Evolutionary conservation across 2,888 invertebrate genomes (phyloP).

Genomic region (Sympetrum striolatum): DNA sequence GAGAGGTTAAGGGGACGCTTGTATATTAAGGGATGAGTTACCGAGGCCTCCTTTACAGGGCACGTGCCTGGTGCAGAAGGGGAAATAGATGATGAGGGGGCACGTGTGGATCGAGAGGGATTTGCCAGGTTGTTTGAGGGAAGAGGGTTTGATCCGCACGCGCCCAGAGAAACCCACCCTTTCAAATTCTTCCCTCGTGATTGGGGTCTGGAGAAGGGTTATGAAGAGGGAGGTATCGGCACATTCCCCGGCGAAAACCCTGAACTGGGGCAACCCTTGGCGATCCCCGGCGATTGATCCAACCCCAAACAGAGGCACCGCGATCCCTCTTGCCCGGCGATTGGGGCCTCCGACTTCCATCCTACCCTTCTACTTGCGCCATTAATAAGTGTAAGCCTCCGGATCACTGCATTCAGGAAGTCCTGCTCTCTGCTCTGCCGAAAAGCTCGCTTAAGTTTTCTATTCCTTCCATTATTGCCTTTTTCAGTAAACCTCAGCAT

Average conservation of each 20-base stretch:
- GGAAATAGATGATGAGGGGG: neutral
- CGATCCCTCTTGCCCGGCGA: neutral
- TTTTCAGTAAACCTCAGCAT: too few species aligned
- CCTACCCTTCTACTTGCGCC: neutral
- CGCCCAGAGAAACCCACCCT: neutral
- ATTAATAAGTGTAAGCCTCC: neutral
- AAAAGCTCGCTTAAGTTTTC: too few species aligned
- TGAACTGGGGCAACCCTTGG: neutral
- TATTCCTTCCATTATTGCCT: too few species aligned
- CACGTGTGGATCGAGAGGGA: neutral
- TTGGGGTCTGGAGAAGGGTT: neutral
- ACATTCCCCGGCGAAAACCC: neutral
- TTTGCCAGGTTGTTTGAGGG: neutral
- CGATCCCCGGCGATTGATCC: neutral
- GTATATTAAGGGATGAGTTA: neutral
- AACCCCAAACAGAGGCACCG: neutral
- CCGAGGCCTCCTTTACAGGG: neutral
- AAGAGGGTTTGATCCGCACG: neutral
- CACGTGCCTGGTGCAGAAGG: neutral
- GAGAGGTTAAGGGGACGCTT: neutral
- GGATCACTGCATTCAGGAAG: too few species aligned
- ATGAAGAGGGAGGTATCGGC: neutral
- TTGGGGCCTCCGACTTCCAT: neutral
- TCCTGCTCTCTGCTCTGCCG: too few species aligned
- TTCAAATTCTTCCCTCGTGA: neutral